Evolutionary conservation across 2,113 vertebrate species (phyloP).

Genomic region (Triplophysa dalaica): DNA sequence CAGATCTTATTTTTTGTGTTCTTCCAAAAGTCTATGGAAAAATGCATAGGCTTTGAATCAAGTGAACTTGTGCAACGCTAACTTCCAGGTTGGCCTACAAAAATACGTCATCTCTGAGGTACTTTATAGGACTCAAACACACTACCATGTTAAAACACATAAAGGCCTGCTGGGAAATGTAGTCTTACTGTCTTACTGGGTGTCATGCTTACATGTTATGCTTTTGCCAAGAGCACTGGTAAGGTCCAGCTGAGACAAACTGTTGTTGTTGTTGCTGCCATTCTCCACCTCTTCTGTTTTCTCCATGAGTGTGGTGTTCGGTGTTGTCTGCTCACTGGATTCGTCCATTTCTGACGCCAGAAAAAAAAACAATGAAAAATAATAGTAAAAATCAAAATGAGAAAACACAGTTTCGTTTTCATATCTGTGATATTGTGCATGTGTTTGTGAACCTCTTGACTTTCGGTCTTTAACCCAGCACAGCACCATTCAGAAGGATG

Average conservation of each 20-base stretch:
- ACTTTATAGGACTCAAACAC: background rate
- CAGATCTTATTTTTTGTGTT: too few species aligned
- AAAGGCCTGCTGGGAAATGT: background rate
- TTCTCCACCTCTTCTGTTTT: slow-evolving; percentile 53
- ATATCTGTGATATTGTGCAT: background rate
- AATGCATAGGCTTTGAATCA: too few species aligned
- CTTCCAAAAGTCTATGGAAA: too few species aligned
- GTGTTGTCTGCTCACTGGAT: slow-evolving; percentile 65
- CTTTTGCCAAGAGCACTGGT: slow-evolving; percentile 61
- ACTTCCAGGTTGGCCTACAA: too few species aligned
- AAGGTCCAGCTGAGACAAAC: slow-evolving; percentile 58
- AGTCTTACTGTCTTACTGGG: background rate
- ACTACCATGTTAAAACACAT: slow-evolving; percentile 13
- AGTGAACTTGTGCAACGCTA: too few species aligned
- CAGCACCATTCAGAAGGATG: background rate
- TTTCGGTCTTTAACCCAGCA: background rate
- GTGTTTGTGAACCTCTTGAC: background rate
- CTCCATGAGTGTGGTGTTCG: slow-evolving; percentile 60
- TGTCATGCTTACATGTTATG: slow-evolving; percentile 73
- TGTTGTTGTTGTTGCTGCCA: slow-evolving; percentile 57
- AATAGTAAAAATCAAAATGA: too few species aligned
- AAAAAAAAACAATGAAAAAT: slow-evolving; percentile 40
- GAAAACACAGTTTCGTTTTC: background rate
- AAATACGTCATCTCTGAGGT: too few species aligned
- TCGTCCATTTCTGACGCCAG: slow-evolving; percentile 61